Conservation (phyloP, 2,888 invertebrate species). For the Rosalia funebris region DNA sequence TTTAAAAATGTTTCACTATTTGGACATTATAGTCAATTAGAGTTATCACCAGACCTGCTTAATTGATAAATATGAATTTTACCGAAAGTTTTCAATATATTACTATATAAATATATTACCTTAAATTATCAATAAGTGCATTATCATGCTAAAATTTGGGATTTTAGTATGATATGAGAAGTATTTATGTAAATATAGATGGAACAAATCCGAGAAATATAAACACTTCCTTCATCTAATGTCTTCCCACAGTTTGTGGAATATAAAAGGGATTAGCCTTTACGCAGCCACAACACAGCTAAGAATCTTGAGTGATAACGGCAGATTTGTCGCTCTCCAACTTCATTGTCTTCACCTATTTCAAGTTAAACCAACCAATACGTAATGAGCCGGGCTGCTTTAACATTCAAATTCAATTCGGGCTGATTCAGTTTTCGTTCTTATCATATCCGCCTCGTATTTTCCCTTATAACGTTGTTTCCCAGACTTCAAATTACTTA, state of each 20-base stretch:
- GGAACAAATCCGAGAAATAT: constrained; percentile 53
- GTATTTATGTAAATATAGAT: too few relatives aligned
- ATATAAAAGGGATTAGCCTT: constrained; percentile 50
- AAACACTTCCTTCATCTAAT: constrained; percentile 50
- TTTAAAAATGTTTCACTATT: too few relatives aligned
- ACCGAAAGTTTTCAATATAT: too few relatives aligned
- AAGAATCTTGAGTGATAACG: constrained; percentile 49
- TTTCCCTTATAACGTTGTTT: constrained; percentile 19
- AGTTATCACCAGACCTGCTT: too few relatives aligned
- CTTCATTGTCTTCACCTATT: constrained; percentile 42
- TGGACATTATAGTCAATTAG: too few relatives aligned
- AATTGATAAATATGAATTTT: too few relatives aligned
- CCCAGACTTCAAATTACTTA: constrained; percentile 19
- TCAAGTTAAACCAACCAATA: constrained; percentile 44
- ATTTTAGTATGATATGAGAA: too few relatives aligned
- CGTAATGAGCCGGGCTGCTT: constrained; percentile 45
- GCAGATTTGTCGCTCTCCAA: constrained; percentile 11
- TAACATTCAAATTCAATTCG: constrained; percentile 48
- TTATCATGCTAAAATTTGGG: constrained; percentile 53
- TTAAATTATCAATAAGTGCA: too few relatives aligned
- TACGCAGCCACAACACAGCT: constrained; percentile 29
- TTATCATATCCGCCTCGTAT: constrained; percentile 37
- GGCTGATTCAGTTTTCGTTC: constrained; percentile 42
- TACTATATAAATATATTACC: too few relatives aligned
- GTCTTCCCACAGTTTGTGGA: constrained; percentile 52